These are phyloP conservation scores for Eptesicus fuscus DNA, from an alignment of 2,113 vertebrate genomes.

Conservation along the genomic window DNA sequence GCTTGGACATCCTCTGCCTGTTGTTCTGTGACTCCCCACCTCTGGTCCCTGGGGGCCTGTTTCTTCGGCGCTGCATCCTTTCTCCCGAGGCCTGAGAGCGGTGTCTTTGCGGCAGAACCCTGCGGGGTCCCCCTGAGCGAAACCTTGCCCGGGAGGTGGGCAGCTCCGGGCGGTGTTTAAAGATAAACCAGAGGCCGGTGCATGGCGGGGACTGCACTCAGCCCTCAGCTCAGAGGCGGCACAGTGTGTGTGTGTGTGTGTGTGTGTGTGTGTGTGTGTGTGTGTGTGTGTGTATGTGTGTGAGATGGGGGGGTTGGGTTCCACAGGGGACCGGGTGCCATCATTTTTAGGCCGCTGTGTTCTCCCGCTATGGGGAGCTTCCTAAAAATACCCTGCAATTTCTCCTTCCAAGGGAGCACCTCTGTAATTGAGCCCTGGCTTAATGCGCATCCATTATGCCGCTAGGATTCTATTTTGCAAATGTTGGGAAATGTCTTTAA, in stretches of 20 bases:
- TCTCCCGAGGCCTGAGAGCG: no score
- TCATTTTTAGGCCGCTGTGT: no score
- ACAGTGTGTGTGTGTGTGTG: background rate
- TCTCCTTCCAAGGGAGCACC: background rate
- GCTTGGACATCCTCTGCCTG: no score
- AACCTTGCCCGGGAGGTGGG: background rate
- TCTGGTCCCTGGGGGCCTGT: no score
- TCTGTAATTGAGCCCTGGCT: background rate
- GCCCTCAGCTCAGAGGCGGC: background rate
- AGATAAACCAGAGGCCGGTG: no score
- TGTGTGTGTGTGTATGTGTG: no score
- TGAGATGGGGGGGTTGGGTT: no score
- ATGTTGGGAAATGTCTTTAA: slow-evolving; percentile 30
- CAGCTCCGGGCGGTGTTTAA: no score
- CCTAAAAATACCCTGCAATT: slow-evolving; percentile 46
- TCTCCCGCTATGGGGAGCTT: background rate
- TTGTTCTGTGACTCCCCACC: no score
- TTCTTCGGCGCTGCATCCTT: background rate
- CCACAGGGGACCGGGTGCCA: no score
- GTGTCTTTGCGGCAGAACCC: background rate
- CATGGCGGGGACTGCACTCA: background rate
- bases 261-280: no score
- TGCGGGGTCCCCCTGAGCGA: background rate
- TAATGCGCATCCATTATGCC: slow-evolving; percentile 33
- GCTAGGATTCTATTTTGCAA: slow-evolving; percentile 25